Evolutionary conservation across 2,888 invertebrate genomes (phyloP).

Genomic region (Chorisops tibialis): DNA sequence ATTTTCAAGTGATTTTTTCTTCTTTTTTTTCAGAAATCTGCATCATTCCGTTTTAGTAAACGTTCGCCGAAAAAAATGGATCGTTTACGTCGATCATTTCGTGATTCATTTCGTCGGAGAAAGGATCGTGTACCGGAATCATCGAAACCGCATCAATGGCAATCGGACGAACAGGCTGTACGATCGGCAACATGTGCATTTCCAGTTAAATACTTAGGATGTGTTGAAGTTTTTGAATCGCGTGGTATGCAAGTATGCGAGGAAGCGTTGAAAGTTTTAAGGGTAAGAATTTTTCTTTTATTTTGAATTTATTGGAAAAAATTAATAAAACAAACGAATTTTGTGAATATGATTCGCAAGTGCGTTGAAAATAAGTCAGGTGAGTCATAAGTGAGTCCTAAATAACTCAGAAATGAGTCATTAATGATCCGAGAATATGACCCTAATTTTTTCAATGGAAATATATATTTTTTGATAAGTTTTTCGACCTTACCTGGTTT

Average conservation of each 20-base stretch:
- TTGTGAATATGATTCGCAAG: no score
- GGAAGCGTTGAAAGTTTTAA: slow-evolving; percentile 93
- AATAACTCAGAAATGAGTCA: no score
- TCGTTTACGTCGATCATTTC: slow-evolving; percentile 81
- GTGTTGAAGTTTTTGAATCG: slow-evolving; percentile 98
- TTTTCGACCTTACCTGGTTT: no score
- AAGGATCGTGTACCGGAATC: slow-evolving; percentile 88
- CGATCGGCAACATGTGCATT: slow-evolving; percentile 95
- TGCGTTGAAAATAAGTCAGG: no score
- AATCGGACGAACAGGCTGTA: slow-evolving; percentile 95
- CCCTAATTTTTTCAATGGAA: no score
- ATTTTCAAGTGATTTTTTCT: no score
- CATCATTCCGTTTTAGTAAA: slow-evolving; percentile 56
- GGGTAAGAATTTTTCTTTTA: slow-evolving; percentile 61
- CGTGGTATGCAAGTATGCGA: slow-evolving; percentile 99
- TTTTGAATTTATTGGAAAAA: no score
- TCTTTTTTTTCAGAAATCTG: slow-evolving; percentile 55
- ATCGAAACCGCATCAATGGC: slow-evolving; percentile 97
- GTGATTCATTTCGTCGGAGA: slow-evolving; percentile 90
- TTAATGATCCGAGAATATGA: no score
- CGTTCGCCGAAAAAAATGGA: slow-evolving; percentile 80
- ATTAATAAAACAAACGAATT: no score
- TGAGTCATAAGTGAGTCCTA: no score
- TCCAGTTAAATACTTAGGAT: slow-evolving; percentile 97
- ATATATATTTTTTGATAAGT: no score